A percentile compares a stretch with the other conserved stretches of the same genome.
Evolutionary conservation across 92 coral and sea anemone genomes (phyloP).

Genomic region (Bergia puertoricense): DNA sequence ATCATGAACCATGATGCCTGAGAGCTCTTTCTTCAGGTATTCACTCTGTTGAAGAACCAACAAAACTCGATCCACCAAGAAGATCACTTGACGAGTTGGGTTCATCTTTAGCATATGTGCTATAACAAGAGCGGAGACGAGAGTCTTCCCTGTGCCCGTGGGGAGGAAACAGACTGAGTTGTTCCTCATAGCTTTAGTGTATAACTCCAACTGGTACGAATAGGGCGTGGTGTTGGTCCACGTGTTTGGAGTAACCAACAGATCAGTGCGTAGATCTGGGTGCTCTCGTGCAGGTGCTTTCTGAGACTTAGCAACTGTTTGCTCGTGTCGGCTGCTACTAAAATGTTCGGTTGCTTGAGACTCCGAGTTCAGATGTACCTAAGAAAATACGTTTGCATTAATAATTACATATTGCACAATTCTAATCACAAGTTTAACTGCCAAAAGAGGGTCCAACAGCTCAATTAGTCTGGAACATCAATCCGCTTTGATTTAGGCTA

Average conservation of each 20-base stretch:
- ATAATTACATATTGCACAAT: neutral
- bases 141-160: constrained; percentile 91
- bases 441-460: neutral
- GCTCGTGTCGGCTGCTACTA: constrained; percentile 90
- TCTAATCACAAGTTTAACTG: neutral
- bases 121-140: constrained; percentile 78
- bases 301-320: constrained; percentile 86
- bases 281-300: constrained; percentile 72
- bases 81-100: constrained; percentile 89
- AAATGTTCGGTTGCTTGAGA: constrained; percentile 95
- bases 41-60: constrained; percentile 87
- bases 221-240: constrained; percentile 70
- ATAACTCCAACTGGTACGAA: constrained; percentile 79
- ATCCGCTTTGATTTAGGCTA: too few relatives aligned
- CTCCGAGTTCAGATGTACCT: constrained; percentile 85
- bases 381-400: constrained; percentile 20
- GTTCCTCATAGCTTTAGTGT: constrained; percentile 73
- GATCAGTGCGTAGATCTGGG: constrained; percentile 55
- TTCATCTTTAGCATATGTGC: constrained; percentile 76
- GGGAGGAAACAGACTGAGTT: constrained; percentile 91
- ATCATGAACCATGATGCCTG: constrained; percentile 50
- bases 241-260: constrained; percentile 5
- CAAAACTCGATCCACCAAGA: constrained; percentile 88
- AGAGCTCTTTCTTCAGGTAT: constrained; percentile 75
- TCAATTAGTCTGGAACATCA: too few relatives aligned